Evolutionary conservation across 2,797 vertebrate genomes (phyloP).

Genomic region (Eupleurogrammus muticus): DNA sequence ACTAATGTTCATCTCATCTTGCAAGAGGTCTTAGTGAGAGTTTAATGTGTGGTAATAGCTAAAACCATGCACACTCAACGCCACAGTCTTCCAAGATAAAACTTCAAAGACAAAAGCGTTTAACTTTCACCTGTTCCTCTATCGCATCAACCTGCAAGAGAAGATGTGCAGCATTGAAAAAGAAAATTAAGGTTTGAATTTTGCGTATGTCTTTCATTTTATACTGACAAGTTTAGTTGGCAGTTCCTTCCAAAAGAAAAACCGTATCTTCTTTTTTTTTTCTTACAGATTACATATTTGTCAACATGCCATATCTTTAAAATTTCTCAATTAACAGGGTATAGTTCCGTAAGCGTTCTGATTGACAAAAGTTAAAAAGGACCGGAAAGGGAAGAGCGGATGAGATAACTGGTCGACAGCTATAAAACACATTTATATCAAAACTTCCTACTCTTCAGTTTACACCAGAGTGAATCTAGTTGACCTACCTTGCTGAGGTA

Average conservation of each 20-base stretch:
- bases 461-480: conserved; percentile 47
- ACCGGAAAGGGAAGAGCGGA: neutral
- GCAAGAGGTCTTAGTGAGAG: conserved; percentile 84
- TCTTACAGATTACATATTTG: neutral
- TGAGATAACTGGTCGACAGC: neutral
- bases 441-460: neutral
- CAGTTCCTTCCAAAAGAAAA: neutral
- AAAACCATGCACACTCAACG: conserved; percentile 92
- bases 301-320: neutral
- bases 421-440: neutral
- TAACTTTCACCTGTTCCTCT: conserved; percentile 96
- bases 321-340: neutral
- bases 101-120: conserved; percentile 80
- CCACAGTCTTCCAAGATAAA: conserved; percentile 88
- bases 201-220: neutral
- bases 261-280: neutral
- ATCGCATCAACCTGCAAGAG: conserved; percentile 97
- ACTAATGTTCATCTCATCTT: conserved; percentile 70
- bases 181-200: conserved; percentile 27
- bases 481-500: conserved; percentile 96
- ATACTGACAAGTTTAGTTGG: neutral
- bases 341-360: neutral
- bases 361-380: neutral
- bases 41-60: conserved; percentile 75
- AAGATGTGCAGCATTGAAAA: conserved; percentile 84